Evolutionary conservation across 1,140 invertebrate genomes (phyloP).

Genomic region (Aphelenchoides avenae): DNA sequence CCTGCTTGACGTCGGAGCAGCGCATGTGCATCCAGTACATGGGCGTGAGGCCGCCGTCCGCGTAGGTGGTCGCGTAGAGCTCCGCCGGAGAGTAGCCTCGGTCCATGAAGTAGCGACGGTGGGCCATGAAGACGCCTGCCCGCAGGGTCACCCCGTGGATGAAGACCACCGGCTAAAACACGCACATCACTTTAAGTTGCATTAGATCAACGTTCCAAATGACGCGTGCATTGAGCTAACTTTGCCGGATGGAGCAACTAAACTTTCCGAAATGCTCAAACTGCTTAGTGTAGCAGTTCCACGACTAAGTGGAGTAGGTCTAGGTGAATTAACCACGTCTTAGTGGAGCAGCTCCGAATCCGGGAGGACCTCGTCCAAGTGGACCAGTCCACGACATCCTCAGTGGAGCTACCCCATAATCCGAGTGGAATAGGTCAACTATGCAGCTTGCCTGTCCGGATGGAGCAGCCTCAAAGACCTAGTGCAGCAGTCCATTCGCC

Average conservation of each 20-base stretch:
- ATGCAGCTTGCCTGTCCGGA: too few relatives aligned
- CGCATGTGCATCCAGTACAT: constrained; percentile 27
- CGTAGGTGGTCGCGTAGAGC: constrained; percentile 34
- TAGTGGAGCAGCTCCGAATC: too few relatives aligned
- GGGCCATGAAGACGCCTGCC: constrained; percentile 16
- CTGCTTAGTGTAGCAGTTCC: too few relatives aligned
- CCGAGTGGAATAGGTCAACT: too few relatives aligned
- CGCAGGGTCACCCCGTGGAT: constrained; percentile 24
- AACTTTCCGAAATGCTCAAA: too few relatives aligned
- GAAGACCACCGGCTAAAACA: constrained; percentile 33
- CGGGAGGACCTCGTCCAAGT: too few relatives aligned
- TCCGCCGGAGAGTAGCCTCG: constrained; percentile 21
- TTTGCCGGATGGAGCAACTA: too few relatives aligned
- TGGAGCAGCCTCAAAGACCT: too few relatives aligned
- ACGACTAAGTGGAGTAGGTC: too few relatives aligned
- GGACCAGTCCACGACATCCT: too few relatives aligned
- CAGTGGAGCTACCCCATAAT: too few relatives aligned
- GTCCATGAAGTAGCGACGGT: constrained; percentile 21
- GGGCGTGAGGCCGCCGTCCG: constrained; percentile 24
- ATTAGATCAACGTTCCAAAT: not conserved
- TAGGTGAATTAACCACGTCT: too few relatives aligned
- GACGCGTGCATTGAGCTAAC: not conserved
- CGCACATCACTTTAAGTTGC: not conserved
- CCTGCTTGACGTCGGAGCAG: constrained; percentile 31
- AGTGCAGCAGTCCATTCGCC: not conserved